Base-by-base conservation (phyloP, 30 jellyfish, hydroid and myxozoan genomes). In the Euphysa ruthae region DNA sequence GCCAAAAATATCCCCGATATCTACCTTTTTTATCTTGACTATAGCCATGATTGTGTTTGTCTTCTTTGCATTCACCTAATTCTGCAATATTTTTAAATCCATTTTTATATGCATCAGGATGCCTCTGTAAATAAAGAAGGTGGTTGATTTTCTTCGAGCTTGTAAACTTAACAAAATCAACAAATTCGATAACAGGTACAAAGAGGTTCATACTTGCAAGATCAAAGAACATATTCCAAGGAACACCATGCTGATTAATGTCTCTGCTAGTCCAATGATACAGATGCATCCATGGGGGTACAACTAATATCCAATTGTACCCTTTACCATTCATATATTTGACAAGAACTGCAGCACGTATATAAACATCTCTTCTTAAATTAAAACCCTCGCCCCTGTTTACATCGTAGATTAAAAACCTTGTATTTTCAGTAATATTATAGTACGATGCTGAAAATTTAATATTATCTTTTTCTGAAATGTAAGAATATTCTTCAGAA, bases 361-460 rank as follows among this genome's bases (percentile, higher is more conserved):
- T 43, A 66, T 71, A 80, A 14, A 88, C 97, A 74, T 88, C 97
- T 20, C 97, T 50, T 42, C 97, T 51, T 14, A 88, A 73, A 58
- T 88, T 88, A 74, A 87, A 88, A 1, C 97, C 97, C 52, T 88
- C 97, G 1, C 94, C 97, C 2, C 94, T 94, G 58, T 88, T 88
- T 8, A 88, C 97, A 23, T 77, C 97, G 51, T 88, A 81, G 32
- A 88, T 50, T 1, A 88, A 12, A 71, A 35, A 88, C 71, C 83
- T 88, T 0, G 93, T 80, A 6, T 52, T 32, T 15, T 43, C 13
- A 52, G 77, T 70, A 8, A 54, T 29, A 43, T 51, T 70, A 49
- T 21, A 58, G 15, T 63, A 16, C 21, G 42, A 13, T 63, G 22
- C 22, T 4, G 8, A 35, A 63, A 31, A 63, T 43, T 22, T 34